Evolutionary conservation across 2,113 vertebrate genomes (phyloP), one percentile per base, ranked within the genome.

Genomic region (Anhinga rufa): DNA sequence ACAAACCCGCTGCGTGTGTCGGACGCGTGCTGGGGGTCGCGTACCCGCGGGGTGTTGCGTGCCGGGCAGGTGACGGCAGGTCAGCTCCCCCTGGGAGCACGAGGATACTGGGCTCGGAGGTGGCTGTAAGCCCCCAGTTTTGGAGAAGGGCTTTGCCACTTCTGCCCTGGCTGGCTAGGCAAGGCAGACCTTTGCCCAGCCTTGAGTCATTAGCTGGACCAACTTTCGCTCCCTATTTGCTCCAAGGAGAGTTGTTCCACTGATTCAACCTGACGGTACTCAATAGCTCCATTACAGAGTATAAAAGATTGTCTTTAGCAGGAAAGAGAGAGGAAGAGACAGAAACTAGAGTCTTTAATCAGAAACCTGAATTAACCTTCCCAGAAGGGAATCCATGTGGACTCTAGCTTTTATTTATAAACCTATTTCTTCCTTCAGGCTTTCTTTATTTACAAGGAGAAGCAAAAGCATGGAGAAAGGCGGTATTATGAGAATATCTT

Each of bases 301-400:
- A 86, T 84, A 86, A 96, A 88, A 84, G 72, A 75, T 90, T 48
- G 65, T 92, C 91, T 86, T 54, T 24, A 93, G 76, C 36, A 86
- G 69, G 42, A 74, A 77, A 88, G 58, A 86, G 68, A 95, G 60
- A 84, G 72, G 83, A 91, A 91, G 69, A 91, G 96, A 92, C 89
- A 95, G 91, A 46, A 64, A 65, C 5, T 28, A 20, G 55, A 87
- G 81, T 36, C 89, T 94, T 95, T 87, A 85, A 90, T 91, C 91
- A 94, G 91, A 65, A 85, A 85, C 84, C 93, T 76, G 90, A 95
- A 88, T 92, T 93, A 95, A 91, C 87, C 90, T 88, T 86, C 93
- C 78, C 90, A 92, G 79, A 93, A 80, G 58, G 54, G 71, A 83
- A 86, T 65, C 90, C 62, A 11, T 51, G 82, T 65, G 78, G 87